Conservation (phyloP, 2,113 vertebrate species). For the Bujurquina vittata region DNA sequence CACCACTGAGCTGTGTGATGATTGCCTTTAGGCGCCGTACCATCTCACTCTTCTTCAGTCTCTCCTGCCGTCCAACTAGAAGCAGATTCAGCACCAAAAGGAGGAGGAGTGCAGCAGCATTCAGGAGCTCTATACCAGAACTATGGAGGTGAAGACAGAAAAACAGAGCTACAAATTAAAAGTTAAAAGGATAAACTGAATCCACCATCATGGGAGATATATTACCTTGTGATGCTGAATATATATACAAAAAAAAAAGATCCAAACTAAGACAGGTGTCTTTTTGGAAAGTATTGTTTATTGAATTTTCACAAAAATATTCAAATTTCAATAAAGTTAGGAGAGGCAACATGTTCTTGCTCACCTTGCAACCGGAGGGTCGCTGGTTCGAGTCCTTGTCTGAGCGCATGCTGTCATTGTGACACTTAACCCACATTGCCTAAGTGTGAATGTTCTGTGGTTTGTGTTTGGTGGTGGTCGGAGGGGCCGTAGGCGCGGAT, state of each 20-base stretch:
- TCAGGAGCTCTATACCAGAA: constrained; percentile 90
- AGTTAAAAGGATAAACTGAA: background rate
- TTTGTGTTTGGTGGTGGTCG: too few relatives aligned
- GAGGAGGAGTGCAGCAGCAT: constrained; percentile 87
- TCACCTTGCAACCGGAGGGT: too few relatives aligned
- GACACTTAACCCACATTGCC: too few relatives aligned
- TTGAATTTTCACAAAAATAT: background rate
- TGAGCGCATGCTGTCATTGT: too few relatives aligned
- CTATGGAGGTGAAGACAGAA: constrained; percentile 71
- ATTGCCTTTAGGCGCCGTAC: constrained; percentile 88
- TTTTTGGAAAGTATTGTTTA: background rate
- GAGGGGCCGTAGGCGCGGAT: too few relatives aligned
- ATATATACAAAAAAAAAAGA: background rate
- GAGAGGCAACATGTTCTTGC: too few relatives aligned
- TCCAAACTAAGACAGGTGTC: background rate
- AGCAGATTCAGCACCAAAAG: constrained; percentile 90
- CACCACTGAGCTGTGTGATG: constrained; percentile 89
- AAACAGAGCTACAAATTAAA: background rate
- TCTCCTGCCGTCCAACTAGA: constrained; percentile 89
- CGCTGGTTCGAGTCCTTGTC: too few relatives aligned
- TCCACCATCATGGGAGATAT: background rate
- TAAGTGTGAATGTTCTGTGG: too few relatives aligned
- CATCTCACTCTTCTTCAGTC: constrained; percentile 89
- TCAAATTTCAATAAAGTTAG: too few relatives aligned
- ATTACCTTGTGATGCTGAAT: background rate